Evolutionary conservation across 1,140 invertebrate genomes (phyloP).

Genomic region (Leguminivora glycinivorella): DNA sequence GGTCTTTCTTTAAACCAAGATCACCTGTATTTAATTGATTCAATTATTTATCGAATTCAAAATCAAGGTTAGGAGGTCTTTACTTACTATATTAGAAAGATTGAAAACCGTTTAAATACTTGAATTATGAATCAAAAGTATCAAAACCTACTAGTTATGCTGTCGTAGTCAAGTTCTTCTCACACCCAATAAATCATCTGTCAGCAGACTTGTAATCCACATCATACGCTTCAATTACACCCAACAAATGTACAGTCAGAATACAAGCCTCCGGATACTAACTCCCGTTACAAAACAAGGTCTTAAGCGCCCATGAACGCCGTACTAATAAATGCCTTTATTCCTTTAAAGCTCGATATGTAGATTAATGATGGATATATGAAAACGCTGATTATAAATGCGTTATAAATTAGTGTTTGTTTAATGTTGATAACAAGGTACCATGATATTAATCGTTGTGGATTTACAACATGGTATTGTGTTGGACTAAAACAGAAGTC

Average conservation of each 20-base stretch:
- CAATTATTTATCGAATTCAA: no score
- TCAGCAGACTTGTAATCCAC: constrained; percentile 30
- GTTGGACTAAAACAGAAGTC: neutral
- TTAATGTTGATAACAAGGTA: constrained; percentile 46
- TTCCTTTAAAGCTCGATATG: constrained; percentile 32
- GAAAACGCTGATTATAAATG: constrained; percentile 58
- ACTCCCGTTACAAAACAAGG: neutral
- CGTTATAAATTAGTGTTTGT: constrained; percentile 65
- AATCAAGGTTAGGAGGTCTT: no score
- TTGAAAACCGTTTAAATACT: no score
- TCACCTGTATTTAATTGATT: no score
- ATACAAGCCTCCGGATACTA: constrained; percentile 52
- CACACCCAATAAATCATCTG: constrained; percentile 33
- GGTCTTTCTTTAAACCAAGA: no score
- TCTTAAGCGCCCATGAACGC: neutral
- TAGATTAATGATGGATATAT: constrained; percentile 63
- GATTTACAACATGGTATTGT: constrained; percentile 26
- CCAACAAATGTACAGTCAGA: constrained; percentile 52
- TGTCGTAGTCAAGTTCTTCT: constrained; percentile 26
- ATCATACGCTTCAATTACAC: constrained; percentile 33
- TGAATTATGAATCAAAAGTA: neutral
- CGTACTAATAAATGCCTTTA: neutral
- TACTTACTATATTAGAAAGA: no score
- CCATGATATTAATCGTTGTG: constrained; percentile 27
- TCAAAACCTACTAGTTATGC: neutral